Base-by-base conservation (phyloP, 2,797 vertebrate genomes). In the Propithecus perrieri region DNA sequence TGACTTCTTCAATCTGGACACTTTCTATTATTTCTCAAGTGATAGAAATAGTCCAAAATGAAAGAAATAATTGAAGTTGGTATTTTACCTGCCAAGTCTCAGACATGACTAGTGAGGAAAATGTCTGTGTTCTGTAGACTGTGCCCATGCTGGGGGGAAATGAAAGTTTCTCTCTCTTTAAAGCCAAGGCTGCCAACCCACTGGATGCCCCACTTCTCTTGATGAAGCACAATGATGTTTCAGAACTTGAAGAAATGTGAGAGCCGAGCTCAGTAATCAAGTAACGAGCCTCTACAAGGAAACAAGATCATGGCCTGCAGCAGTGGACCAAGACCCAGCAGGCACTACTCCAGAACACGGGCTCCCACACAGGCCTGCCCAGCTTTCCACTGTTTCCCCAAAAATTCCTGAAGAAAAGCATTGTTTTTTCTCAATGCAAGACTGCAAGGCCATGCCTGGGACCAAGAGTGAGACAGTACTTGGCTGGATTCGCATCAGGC, bases 231-330 rank as follows among this genome's bases (percentile, higher is more conserved):
- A 85, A 74, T 33, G 24, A 95, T 87, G 65, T 75, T 87, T 79
- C 35, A 83, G 72, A 93, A 91, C 35, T 65, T 94, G 67, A 61
- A 57, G 74, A 93, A 80, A 74, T 61, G 15, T 55, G 59, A 53
- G 43, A 55, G 35, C 65, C 63, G 28, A 90, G 85, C 57, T 95
- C 43, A 43, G 69, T 74, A 59, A 53, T 53, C 91, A 83, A 75
- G 46, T 85, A 89, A 97, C 89, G 74, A 95, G 74, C 72, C 48
- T 69, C 81, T 76, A 88, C 33, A 43, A 92, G 85, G n/a, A 95
- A 94, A 80, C 59, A 57, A 97, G 92, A 63, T 72, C 81, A 76
- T n/a, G 30, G 85, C 83, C 74, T 59, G 4, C 24, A 85, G 75
- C 20, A 69, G 14, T 4, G 88, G 75, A 71, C 75, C 80, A 72